Evolutionary conservation across 2,888 invertebrate genomes (phyloP), one percentile per base, ranked within the genome.

Genomic region (Cheiracanthium punctorium): DNA sequence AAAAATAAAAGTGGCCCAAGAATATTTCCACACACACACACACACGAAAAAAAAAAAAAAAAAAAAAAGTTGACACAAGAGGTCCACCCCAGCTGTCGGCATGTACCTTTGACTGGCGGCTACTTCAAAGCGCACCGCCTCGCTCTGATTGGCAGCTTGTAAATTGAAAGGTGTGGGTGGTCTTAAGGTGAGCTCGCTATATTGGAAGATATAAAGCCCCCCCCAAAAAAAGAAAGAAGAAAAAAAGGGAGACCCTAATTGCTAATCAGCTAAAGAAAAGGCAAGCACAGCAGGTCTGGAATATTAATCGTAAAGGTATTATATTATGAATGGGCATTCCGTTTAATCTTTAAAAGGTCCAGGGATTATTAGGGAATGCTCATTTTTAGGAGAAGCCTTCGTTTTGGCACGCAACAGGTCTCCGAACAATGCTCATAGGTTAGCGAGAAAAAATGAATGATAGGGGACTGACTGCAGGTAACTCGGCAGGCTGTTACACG

Each of bases 151-250:
- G 84, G 79, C 84, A 85, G 84, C 84, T 85, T 79, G 74, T 85
- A 85, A 85, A 85, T 85, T 85, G 77, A 79, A 85, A 79, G 79
- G 84, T 65, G 84, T 85, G 84, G 84, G 84, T 85, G 84, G 84
- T 85, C 84, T 52, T 67, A 72, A 77, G 82, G 82, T 84, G 82
- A 65, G 74, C 74, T 67, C 28, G 74, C 79, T 69, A 79, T 79
- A 85, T 80, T 85, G 84, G 84, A 29, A 58, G 58, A 58, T 58
- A 58, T 24, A 37, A 4, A 37, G 37, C 4, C 7, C 10, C 10
- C 10, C 37, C n/a, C n/a, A n/a, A n/a, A n/a, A n/a, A n/a, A n/a
- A n/a, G 48, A 48, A 58, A 7, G 58, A 76, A 74, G 69, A 43
- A 58, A 64, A 67, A 82, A 76, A 74, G 69, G 74, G 79, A 74